phyloP scores from a whole-genome alignment of 2,113 vertebrate genomes.

The Seriola dumerili region DNA sequence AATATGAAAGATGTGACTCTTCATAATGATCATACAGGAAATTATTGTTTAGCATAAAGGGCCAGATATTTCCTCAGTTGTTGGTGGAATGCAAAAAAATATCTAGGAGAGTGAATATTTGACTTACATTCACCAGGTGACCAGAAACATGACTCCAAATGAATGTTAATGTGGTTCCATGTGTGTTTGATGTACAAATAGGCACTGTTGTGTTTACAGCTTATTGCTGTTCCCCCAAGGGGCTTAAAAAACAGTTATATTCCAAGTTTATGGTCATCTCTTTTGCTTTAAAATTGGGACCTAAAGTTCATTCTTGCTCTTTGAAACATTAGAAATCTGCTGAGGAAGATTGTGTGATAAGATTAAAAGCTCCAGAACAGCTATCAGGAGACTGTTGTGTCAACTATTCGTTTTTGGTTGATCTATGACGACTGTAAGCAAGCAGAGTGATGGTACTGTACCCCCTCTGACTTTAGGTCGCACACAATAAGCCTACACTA shows the following conservation, averaged over 20 bases:
- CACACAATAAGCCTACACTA: neutral
- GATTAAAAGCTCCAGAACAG: conserved; percentile 17
- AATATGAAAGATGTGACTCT: no score
- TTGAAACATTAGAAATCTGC: neutral
- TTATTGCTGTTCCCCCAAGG: neutral
- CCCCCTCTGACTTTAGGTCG: neutral
- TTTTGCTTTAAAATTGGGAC: neutral
- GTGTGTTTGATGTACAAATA: neutral
- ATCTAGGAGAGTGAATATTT: neutral
- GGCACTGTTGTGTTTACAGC: neutral
- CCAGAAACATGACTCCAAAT: neutral
- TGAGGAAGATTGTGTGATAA: neutral
- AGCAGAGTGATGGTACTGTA: neutral
- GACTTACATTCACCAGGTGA: neutral
- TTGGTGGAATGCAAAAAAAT: neutral
- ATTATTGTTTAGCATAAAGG: neutral
- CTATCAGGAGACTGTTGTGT: neutral
- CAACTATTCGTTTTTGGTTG: neutral
- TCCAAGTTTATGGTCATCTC: neutral
- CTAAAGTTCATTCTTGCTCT: neutral
- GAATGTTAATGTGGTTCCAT: neutral
- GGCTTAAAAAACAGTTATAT: neutral
- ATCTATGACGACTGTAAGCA: neutral
- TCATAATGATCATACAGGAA: no score
- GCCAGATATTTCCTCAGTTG: neutral